A percentile compares a stretch with the other conserved stretches of the same genome.
Conservation (phyloP, 2,113 vertebrate genomes). For the Melospiza melodia region DNA sequence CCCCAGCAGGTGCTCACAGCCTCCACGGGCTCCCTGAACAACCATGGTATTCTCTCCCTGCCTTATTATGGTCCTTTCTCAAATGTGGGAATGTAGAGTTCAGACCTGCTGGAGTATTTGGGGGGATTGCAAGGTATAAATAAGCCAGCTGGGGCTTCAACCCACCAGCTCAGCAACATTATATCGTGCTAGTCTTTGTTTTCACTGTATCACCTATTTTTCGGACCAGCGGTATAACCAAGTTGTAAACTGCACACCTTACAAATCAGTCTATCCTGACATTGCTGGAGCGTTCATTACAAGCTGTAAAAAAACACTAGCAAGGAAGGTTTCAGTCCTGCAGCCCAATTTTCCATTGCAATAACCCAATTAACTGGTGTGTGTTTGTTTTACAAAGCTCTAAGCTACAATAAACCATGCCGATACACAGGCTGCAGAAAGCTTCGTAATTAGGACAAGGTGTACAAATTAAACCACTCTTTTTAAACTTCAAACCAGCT, state of each 20-base stretch:
- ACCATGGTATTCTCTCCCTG: neutral
- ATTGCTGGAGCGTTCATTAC: conserved; percentile 80
- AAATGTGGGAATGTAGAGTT: conserved; percentile 49
- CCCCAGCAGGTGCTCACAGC: conserved; percentile 66
- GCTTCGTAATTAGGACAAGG: conserved; percentile 87
- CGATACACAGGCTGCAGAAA: conserved; percentile 83
- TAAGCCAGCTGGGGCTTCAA: conserved; percentile 70
- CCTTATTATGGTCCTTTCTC: neutral
- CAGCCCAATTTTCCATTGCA: conserved; percentile 84
- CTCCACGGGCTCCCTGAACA: neutral
- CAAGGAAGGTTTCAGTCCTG: conserved; percentile 77
- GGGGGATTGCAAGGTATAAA: conserved; percentile 48
- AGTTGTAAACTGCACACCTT: conserved; percentile 81
- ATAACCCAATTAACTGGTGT: conserved; percentile 87
- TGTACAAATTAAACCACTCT: conserved; percentile 89
- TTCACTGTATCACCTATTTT: conserved; percentile 73
- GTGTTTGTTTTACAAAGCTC: conserved; percentile 90
- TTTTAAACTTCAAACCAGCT: conserved; percentile 89
- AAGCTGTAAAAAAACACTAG: conserved; percentile 78
- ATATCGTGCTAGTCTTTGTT: conserved; percentile 75
- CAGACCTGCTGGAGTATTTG: conserved; percentile 45
- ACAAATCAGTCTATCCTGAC: conserved; percentile 79
- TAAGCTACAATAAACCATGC: conserved; percentile 87
- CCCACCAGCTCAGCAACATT: conserved; percentile 60
- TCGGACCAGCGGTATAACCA: conserved; percentile 70